Base-by-base conservation (phyloP, 2,888 invertebrate genomes). In the Mesorhabditis belari region DNA sequence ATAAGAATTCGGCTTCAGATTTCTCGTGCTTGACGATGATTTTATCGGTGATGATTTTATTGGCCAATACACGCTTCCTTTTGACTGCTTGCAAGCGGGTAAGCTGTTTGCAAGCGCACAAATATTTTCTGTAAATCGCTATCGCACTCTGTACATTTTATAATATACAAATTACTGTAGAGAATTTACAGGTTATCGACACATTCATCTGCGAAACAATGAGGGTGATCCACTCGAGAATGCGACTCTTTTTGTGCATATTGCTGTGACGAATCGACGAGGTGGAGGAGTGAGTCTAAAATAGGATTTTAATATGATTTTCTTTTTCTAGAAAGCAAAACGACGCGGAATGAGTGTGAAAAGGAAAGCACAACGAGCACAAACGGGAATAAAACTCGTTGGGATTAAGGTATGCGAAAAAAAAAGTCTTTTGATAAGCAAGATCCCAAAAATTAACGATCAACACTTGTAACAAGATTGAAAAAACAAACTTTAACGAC, bases 11-110 rank as follows among this genome's bases (percentile, higher is more conserved):
- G 17, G 9, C 19, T 50, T 50, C 19, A 50, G 51, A 17, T 85
- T 87, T 73, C 82, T 85, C 27, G 85, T 87, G 5, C 81, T 86
- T 49, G 86, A 87, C 76, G 84, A 85, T 71, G 84, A 85, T 49
- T 84, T 76, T 69, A 84, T 85, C 80, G 84, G 84, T 3, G 86
- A 87, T 77, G 86, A 87, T 73, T 87, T 87, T 75, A 86, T 86
- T 71, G 86, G 86, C 4, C 86, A 87, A 75, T 85, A 84, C 74
- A 85, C 86, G n/a, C 83, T 86, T 63, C 86, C 86, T 17, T 85
- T 87, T 75, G 84, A 84, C 63, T 85, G 86, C 74, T 81, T 87
- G 70, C 85, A 85, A 73, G 84, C 85, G 69, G 86, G 86, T 85
- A 74, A 53, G 56, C 35, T 19, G n/a, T n/a, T n/a, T n/a, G n/a